Percentiles rank a stretch among this genome's conserved stretches.
phyloP scores from a whole-genome alignment of 2,888 invertebrate species.

The Platycnemis pennipes region DNA sequence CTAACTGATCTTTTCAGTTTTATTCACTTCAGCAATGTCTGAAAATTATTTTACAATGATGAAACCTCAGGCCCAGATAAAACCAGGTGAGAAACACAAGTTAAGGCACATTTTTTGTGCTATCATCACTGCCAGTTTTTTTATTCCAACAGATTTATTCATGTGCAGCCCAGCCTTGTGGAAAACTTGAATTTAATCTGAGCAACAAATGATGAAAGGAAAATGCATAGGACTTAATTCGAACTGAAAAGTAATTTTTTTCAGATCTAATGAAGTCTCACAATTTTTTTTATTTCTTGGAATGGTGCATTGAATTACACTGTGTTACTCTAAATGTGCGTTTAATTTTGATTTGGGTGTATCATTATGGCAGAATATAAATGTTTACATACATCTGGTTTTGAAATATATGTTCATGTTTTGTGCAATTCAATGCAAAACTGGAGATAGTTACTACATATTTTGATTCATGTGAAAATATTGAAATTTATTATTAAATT shows the following conservation, averaged over 20 bases:
- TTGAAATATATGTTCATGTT: not conserved
- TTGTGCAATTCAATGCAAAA: not conserved
- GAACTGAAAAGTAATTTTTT: not conserved
- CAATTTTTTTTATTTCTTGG: not conserved
- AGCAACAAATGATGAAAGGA: not conserved
- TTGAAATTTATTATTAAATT: too few relatives aligned
- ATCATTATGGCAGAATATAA: not conserved
- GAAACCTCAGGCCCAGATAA: not conserved
- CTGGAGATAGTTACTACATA: not conserved
- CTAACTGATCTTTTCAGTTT: not conserved
- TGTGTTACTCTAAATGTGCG: not conserved
- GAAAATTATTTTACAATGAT: not conserved
- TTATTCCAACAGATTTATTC: not conserved
- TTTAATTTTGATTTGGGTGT: not conserved
- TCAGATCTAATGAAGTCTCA: too few relatives aligned
- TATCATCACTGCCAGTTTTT: constrained; percentile 29
- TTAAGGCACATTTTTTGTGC: not conserved
- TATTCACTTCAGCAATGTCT: not conserved
- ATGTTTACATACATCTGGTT: not conserved
- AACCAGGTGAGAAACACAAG: not conserved
- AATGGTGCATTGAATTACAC: not conserved
- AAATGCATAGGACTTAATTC: not conserved
- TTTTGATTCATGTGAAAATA: not conserved
- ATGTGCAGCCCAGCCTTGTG: not conserved
- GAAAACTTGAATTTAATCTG: not conserved